A percentile compares a stretch with the other conserved stretches of the same genome.
Evolutionary conservation across 2,113 vertebrate genomes (phyloP).

Genomic region (Garra rufa): DNA sequence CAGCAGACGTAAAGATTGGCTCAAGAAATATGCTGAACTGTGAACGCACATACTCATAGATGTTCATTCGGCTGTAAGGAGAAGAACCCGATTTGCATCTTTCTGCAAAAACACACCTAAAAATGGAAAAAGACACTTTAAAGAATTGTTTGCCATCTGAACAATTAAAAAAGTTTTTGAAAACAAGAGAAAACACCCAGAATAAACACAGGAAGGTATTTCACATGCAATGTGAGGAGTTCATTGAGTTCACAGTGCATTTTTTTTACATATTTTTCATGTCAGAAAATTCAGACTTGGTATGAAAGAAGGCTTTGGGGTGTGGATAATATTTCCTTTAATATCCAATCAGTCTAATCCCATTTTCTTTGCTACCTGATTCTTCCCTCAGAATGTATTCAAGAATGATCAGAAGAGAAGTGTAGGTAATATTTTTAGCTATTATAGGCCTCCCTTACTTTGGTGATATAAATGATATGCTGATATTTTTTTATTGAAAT

Average conservation of each 20-base stretch:
- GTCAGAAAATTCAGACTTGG: not conserved
- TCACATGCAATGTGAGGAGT: not conserved
- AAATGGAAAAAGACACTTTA: not conserved
- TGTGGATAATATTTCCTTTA: not conserved
- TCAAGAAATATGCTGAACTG: not conserved
- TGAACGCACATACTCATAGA: not conserved
- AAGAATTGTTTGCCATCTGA: too few species aligned
- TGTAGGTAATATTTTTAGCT: not conserved
- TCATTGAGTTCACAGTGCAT: not conserved
- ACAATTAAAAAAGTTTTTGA: too few species aligned
- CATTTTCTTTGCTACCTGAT: not conserved
- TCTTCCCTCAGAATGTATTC: not conserved
- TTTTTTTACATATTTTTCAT: not conserved
- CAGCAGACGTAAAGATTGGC: conserved; percentile 11
- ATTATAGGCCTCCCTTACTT: too few species aligned
- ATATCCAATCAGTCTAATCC: not conserved
- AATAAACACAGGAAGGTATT: not conserved
- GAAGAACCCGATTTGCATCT: not conserved
- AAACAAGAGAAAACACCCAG: not conserved
- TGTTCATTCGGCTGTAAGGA: not conserved
- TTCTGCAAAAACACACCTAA: not conserved
- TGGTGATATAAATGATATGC: too few species aligned
- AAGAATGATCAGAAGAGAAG: not conserved
- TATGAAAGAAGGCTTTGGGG: not conserved
- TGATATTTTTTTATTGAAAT: conserved; percentile 19